Base-by-base conservation (phyloP, 2,888 invertebrate species). In the Sesia bembeciformis region DNA sequence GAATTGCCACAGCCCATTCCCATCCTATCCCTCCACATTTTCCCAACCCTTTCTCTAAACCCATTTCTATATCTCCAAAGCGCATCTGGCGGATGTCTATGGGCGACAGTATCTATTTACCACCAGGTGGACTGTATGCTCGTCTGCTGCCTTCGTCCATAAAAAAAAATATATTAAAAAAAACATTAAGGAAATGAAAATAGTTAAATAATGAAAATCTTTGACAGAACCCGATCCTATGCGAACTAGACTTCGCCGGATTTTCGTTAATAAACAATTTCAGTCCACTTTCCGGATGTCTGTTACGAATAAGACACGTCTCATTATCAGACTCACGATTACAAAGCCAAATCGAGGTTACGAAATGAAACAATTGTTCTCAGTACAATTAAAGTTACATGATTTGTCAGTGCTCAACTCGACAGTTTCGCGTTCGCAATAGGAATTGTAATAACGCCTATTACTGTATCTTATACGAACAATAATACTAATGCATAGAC, bases 361-460 rank as follows among this genome's bases (percentile, higher is more conserved):
- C 76, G 65, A 76, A 74, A 81, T 67, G 59, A 40, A 42, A 65
- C 70, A 64, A 73, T 74, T 74, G 67, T 66, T 64, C 62, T 61
- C 53, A 54, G 53, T 56, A 58, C 60, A 60, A 63, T 61, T 60
- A 59, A 55, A 57, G 52, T 50, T 50, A 50, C 50, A 50, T 50
- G 39, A 50, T 38, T 39, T 50, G 50, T 50, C 39, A 50, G 49
- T 39, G 52, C 49, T 51, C 54, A 51, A 42, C 49, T 51, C 43
- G 49, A 53, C 53, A 54, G 60, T 56, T 55, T 56, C 53, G 52
- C 58, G 54, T 54, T 59, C 57, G 62, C 57, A 58, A 60, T 58
- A 57, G 58, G 56, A 60, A 60, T 56, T 52, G 57, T 65, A 63
- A 65, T 63, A 57, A 63, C 54, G 51, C 52, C 60, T 60, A 65